Base-by-base conservation (phyloP, 1,140 invertebrate genomes). In the Drosophila leontia region DNA sequence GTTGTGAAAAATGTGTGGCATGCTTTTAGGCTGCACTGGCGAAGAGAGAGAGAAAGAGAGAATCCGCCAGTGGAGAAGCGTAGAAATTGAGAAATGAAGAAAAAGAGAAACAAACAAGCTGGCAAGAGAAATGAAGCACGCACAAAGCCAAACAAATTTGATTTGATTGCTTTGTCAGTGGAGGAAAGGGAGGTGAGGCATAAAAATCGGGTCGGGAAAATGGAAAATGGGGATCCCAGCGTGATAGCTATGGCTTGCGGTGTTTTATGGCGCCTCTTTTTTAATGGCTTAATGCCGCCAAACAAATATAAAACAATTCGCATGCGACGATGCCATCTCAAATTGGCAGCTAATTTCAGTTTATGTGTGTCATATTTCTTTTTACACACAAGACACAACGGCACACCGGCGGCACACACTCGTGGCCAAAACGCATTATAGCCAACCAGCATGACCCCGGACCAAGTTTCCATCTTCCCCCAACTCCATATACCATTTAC, bases 301-400 rank as follows among this genome's bases (percentile, higher is more conserved):
- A 88, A 84, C 82, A 84, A 84, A 84, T 79, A 79, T 87, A 87
- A 87, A 90, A 88, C 84, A 87, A 87, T 88, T 80, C 84, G 86
- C 84, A 87, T 79, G 80, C 80, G 75, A 64, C 75, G 84, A 68
- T 71, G 64, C 70, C 83, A 71, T 87, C 83, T 87, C 74, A 80
- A 80, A 87, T 87, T 87, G 84, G 77, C 84, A 84, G 84, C 84
- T 87, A 87, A 88, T 87, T 87, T 87, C 84, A 75, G 53, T 87
- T 87, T 87, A 87, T 87, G 78, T 78, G 34, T 68, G 77, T 64
- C 84, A 77, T 87, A 87, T 87, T 84, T 84, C 62, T 78, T 78
- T 84, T 87, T 72, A 58, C 58, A 67, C 41, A 39, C 51, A 39
- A 15, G 29, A 11, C 51, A 35, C 51, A 34, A n/a, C 32, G 3